Conservation (phyloP, 53 echinoderm and acorn worm genomes). For the Astropecten irregularis region DNA sequence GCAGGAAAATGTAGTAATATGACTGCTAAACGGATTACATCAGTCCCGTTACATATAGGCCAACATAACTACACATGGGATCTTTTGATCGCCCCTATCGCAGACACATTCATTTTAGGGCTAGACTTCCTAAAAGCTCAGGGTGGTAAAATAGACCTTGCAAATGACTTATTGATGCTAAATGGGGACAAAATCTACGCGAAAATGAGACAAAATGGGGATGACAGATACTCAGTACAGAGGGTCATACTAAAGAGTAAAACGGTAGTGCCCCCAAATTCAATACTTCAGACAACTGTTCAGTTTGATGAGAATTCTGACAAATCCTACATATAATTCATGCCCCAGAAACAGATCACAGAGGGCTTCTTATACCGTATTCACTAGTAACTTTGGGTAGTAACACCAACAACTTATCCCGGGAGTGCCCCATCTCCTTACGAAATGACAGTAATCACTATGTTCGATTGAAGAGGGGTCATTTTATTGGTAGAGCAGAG, state of each 20-base stretch:
- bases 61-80: constrained; percentile 14
- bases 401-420: neutral
- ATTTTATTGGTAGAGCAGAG: constrained; percentile 15
- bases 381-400: neutral
- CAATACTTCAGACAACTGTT: neutral
- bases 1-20: constrained; percentile 15
- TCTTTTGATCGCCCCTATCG: constrained; percentile 22
- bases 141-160: neutral
- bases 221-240: constrained; percentile 18
- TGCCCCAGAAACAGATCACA: constrained; percentile 1
- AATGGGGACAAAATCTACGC: neutral
- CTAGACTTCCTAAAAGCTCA: constrained; percentile 25
- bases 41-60: constrained; percentile 8
- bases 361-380: neutral
- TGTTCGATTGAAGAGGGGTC: neutral
- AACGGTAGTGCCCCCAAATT: constrained; percentile 30
- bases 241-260: constrained; percentile 14
- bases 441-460: constrained; percentile 13
- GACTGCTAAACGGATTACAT: constrained; percentile 12
- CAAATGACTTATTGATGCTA: neutral
- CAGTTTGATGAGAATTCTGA: neutral
- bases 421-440: neutral
- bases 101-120: constrained; percentile 5
- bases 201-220: constrained; percentile 13
- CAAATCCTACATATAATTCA: neutral